Base-by-base conservation (phyloP, 2,113 vertebrate species). In the Atrichornis clamosus region DNA sequence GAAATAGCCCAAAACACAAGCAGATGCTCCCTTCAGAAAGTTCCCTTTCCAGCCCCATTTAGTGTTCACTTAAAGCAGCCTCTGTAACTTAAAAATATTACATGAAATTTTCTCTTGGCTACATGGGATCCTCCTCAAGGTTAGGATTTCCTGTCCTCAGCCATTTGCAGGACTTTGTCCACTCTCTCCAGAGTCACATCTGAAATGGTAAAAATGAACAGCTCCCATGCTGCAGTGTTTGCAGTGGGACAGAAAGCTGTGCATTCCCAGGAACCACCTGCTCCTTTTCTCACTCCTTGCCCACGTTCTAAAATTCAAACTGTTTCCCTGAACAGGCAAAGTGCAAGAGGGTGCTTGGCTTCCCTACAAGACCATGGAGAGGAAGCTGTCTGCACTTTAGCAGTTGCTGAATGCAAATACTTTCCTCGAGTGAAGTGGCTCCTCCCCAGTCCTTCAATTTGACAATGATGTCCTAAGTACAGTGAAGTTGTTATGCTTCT, bases 381-480 rank as follows among this genome's bases (percentile, higher is more conserved):
- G 47, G 79, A 95, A 90, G 80, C 59, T 81, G 72, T 13, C 76
- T 88, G 86, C 80, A 60, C 76, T 89, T 84, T 2, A 72, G 56
- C 49, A 68, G 62, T 32, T 0, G 1, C 73, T 63, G 77, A 95
- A 93, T 39, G 77, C 53, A 94, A 93, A 91, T 69, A 44, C 86
- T 87, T 75, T n/a, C 72, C 64, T 89, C 5, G 22, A 64, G 28
- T 88, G 85, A 96, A 95, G 80, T 89, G 73, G 52, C 69, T 95
- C 89, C 89, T 95, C 76, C 80, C 87, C 49, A 68, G 0, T 42
- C 67, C 67, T 93, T 89, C 84, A 88, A 65, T 83, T 55, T 89
- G 82, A 88, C 87, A 91, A 80, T 37, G 84, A 84, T 72, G 82
- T 77, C 92, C 93, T 88, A 80, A 90, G 72, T 86, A 82, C 52